Conservation (phyloP, 2,888 invertebrate genomes). For the Ryuthela nishihirai region DNA sequence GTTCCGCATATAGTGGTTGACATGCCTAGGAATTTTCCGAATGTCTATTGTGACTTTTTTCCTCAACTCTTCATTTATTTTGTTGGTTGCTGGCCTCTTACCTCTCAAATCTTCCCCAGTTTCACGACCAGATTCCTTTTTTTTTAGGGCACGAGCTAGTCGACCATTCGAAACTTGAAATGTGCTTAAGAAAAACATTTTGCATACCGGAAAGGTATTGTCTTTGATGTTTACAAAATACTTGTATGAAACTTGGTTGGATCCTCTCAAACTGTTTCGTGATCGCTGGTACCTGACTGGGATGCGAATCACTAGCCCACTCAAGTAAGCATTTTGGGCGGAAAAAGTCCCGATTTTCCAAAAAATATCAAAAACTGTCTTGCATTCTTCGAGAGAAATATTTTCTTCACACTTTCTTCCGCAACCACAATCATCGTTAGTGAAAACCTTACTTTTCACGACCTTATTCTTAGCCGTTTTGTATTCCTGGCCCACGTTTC, state of each 20-base stretch:
- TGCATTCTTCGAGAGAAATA: conserved; percentile 17
- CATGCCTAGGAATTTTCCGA: conserved; percentile 22
- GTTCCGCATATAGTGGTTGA: conserved; percentile 15
- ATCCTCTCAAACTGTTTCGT: conserved; percentile 20
- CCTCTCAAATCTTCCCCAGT: conserved; percentile 30
- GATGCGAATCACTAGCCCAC: conserved; percentile 27
- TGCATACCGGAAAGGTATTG: conserved; percentile 19
- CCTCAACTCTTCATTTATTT: conserved; percentile 27
- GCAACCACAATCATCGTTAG: conserved; percentile 30
- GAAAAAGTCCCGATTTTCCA: conserved; percentile 34
- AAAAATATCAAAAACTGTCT: conserved; percentile 29
- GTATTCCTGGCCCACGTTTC: conserved; percentile 33
- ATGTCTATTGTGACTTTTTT: conserved; percentile 21
- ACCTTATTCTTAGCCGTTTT: conserved; percentile 26
- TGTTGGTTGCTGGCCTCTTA: conserved; percentile 27
- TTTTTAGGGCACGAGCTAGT: conserved; percentile 26
- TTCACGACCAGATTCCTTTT: conserved; percentile 30
- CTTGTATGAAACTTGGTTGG: conserved; percentile 28
- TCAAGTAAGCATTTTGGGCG: conserved; percentile 32
- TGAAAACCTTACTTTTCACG: conserved; percentile 25
- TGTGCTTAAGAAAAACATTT: conserved; percentile 29
- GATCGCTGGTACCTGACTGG: conserved; percentile 31
- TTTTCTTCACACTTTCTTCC: conserved; percentile 19
- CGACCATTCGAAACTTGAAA: conserved; percentile 30
- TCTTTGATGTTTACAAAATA: conserved; percentile 27